These are phyloP conservation scores for Odobenus rosmarus DNA, from an alignment of 2,113 vertebrate genomes.

Conservation along the genomic window DNA sequence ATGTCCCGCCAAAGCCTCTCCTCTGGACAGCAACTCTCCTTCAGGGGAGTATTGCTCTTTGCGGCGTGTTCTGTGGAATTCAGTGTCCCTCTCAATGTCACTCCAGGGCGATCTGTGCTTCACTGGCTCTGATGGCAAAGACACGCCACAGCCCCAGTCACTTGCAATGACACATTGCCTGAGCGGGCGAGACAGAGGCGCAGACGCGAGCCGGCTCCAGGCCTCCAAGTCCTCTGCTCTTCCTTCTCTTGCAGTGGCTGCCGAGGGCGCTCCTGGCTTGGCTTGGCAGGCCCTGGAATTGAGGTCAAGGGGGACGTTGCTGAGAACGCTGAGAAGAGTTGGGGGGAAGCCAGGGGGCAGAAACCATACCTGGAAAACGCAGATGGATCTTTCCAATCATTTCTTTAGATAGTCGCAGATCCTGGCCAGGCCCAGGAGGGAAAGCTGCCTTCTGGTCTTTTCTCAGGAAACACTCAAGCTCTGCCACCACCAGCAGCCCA, in stretches of 20 bases:
- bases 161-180: not conserved
- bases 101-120: not conserved
- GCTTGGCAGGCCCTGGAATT: not conserved
- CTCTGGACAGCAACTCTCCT: not conserved
- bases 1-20: fast-evolving
- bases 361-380: not conserved
- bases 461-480: not conserved
- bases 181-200: not conserved
- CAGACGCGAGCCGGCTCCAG: fast-evolving
- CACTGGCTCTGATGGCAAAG: not conserved
- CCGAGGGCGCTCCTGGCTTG: not conserved
- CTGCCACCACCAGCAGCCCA: not conserved
- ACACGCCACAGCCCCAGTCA: fast-evolving
- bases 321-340: fast-evolving
- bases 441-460: not conserved
- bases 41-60: not conserved
- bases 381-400: fast-evolving
- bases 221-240: not conserved
- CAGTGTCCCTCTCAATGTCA: not conserved
- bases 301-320: not conserved
- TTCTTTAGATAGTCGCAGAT: not conserved
- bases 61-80: not conserved
- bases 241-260: too few species aligned
- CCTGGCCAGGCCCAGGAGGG: not conserved
- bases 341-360: not conserved